Base-by-base conservation (phyloP, 2,797 vertebrate species). In the Distichodus sexfasciatus region DNA sequence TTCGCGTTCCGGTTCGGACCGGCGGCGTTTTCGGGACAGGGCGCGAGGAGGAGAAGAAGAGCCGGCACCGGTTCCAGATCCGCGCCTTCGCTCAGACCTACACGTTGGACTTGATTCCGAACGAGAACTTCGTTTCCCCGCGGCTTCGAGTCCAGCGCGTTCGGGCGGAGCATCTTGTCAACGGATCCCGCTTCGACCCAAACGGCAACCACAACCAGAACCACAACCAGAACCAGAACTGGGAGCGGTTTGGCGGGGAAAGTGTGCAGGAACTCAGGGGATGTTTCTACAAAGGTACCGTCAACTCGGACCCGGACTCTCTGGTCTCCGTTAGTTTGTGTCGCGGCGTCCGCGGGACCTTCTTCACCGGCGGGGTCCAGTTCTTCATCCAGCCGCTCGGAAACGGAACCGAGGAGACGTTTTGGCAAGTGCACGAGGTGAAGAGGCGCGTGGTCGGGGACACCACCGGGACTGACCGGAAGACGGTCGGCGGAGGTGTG, bases 321-420 rank as follows among this genome's bases (percentile, higher is more conserved):
- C 72, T 94, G 28, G 94, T 93, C 31, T 94, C 94, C 2, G 84
- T 98, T 76, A 97, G 93, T 77, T 75, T 96, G 76, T 98, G 96
- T 76, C 83, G 87, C 1, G 95, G 94, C 14, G 89, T 97, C 66
- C 84, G 87, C 3, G 96, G 93, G 68, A 91, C 93, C 24, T 98
- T 98, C 82, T 80, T 94, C 36, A 85, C 91, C 14, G 88, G 91
- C 14, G 92, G 93, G 35, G 87, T 84, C 19, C 91, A 94, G 68
- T 98, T 94, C 80, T 81, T 93, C 14, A 90, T 98, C 61, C 87
- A 92, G 72, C 95, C 96, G 26, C 88, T 86, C 38, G 58, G 71
- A n/a, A 43, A 46, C 0, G 73, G 66, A n/a, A 43, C 44, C 0
- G 73, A 65, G 1, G 69, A 68, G n/a, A 80, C 89, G 15, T 75